phyloP scores from a whole-genome alignment of 2,888 invertebrate genomes.

The Scaptodrosophila latifasciaeformis region DNA sequence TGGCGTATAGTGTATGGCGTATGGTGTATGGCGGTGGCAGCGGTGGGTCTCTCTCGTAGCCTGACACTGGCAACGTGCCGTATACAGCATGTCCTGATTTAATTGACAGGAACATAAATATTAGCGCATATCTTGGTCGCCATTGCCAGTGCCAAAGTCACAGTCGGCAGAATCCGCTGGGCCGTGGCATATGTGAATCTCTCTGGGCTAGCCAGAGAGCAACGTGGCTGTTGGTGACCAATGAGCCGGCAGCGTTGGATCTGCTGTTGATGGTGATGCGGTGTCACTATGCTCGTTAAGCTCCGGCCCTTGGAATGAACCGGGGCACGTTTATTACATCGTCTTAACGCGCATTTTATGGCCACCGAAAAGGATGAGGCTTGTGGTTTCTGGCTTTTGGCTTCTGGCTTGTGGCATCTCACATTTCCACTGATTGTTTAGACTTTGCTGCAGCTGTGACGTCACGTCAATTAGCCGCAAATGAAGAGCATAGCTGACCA shows the following conservation, averaged over 20 bases:
- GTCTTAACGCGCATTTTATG: constrained; percentile 60
- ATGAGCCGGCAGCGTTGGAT: constrained; percentile 15
- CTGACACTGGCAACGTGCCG: constrained; percentile 37
- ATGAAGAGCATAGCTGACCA: constrained; percentile 37
- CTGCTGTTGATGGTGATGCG: not conserved
- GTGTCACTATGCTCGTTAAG: constrained; percentile 58
- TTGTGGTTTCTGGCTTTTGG: not conserved
- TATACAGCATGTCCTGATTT: constrained; percentile 70
- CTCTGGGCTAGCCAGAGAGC: constrained; percentile 23
- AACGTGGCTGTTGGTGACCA: constrained; percentile 21
- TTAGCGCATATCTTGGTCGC: constrained; percentile 68
- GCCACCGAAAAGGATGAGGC: constrained; percentile 21
- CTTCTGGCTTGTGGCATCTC: not conserved
- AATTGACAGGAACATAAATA: constrained; percentile 75
- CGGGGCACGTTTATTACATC: constrained; percentile 53
- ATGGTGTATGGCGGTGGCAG: constrained; percentile 6
- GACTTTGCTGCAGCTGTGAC: constrained; percentile 19
- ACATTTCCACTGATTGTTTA: not conserved
- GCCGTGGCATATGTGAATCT: not conserved
- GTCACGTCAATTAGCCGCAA: constrained; percentile 56
- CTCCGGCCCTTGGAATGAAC: constrained; percentile 37
- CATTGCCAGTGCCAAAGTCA: no score
- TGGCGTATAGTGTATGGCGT: no score
- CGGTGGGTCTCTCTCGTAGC: constrained; percentile 18
- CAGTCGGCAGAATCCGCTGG: constrained; percentile 10